Evolutionary conservation across 2,888 invertebrate genomes (phyloP).

Genomic region (Lycophotia porphyrea): DNA sequence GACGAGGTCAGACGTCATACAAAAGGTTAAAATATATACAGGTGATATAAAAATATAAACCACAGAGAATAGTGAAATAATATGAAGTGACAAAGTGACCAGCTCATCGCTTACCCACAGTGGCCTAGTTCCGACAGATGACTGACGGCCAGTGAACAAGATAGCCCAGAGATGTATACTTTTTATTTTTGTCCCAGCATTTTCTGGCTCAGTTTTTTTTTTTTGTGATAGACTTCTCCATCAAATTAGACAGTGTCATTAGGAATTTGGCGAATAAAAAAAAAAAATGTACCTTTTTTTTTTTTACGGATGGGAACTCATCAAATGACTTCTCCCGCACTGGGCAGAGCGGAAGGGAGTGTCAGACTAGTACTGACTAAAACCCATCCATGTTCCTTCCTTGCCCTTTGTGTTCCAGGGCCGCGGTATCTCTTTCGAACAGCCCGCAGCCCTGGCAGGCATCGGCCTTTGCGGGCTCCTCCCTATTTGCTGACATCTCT

Average conservation of each 20-base stretch:
- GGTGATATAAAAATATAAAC: conserved; percentile 26
- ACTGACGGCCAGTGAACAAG: conserved; percentile 43
- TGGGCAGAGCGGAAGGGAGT: too few relatives aligned
- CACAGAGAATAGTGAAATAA: conserved; percentile 33
- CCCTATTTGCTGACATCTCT: too few relatives aligned
- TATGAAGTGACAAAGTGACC: conserved; percentile 60
- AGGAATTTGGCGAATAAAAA: too few relatives aligned
- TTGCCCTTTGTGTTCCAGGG: too few relatives aligned
- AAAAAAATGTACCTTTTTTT: too few relatives aligned
- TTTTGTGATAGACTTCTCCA: not conserved
- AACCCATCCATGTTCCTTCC: too few relatives aligned
- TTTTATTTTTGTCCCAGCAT: conserved; percentile 19
- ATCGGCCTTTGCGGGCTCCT: too few relatives aligned
- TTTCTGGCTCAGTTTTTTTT: conserved; percentile 1
- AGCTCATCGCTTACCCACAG: conserved; percentile 56
- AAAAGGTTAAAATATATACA: not conserved
- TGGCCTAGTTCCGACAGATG: conserved; percentile 57
- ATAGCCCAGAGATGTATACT: conserved; percentile 6
- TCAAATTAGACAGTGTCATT: not conserved
- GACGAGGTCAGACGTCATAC: not conserved
- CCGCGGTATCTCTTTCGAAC: too few relatives aligned
- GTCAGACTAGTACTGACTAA: too few relatives aligned
- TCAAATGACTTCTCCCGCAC: too few relatives aligned
- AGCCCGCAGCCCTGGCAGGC: too few relatives aligned
- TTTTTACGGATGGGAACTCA: too few relatives aligned